These are phyloP conservation scores for Ptilodon capucinus DNA, from an alignment of 2,888 invertebrate species.

Conservation along the genomic window DNA sequence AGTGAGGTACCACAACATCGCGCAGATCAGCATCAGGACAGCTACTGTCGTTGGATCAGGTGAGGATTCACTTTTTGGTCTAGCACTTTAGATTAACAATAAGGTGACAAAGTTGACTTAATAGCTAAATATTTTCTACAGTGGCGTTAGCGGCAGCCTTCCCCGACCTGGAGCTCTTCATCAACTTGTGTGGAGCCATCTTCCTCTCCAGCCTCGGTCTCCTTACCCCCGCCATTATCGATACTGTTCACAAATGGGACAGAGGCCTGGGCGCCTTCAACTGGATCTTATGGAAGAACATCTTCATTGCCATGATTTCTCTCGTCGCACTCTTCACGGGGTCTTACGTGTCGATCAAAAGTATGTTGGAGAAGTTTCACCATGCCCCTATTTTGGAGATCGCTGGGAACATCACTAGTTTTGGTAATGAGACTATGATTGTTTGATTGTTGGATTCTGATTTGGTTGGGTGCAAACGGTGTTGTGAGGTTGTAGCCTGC, in stretches of 20 bases:
- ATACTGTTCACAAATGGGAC: slow-evolving; percentile 87
- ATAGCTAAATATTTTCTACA: slow-evolving; percentile 44
- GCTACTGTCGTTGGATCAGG: slow-evolving; percentile 74
- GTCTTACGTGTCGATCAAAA: slow-evolving; percentile 63
- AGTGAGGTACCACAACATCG: slow-evolving; percentile 76
- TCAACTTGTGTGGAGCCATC: slow-evolving; percentile 92
- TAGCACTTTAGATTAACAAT: background rate
- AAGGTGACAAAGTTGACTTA: background rate
- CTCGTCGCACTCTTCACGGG: slow-evolving; percentile 68
- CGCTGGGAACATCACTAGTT: slow-evolving; percentile 19
- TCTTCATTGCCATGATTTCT: slow-evolving; percentile 65
- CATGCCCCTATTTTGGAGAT: slow-evolving; percentile 14
- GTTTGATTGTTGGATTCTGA: slow-evolving; percentile 7
- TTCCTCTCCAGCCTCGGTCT: slow-evolving; percentile 88
- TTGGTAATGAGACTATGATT: slow-evolving; percentile 21
- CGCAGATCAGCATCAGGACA: slow-evolving; percentile 79
- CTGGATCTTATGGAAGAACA: slow-evolving; percentile 88
- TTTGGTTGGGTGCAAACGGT: background rate
- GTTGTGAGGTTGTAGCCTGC: background rate
- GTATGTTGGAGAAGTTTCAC: slow-evolving; percentile 58
- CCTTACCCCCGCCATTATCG: slow-evolving; percentile 87
- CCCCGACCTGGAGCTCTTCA: slow-evolving; percentile 92
- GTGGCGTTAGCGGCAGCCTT: slow-evolving; percentile 90
- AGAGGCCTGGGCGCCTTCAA: slow-evolving; percentile 84
- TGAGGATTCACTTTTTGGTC: slow-evolving; percentile 29